These are phyloP conservation scores for Cataglyphis hispanica DNA, from an alignment of 1,140 invertebrate species.

Conservation along the genomic window DNA sequence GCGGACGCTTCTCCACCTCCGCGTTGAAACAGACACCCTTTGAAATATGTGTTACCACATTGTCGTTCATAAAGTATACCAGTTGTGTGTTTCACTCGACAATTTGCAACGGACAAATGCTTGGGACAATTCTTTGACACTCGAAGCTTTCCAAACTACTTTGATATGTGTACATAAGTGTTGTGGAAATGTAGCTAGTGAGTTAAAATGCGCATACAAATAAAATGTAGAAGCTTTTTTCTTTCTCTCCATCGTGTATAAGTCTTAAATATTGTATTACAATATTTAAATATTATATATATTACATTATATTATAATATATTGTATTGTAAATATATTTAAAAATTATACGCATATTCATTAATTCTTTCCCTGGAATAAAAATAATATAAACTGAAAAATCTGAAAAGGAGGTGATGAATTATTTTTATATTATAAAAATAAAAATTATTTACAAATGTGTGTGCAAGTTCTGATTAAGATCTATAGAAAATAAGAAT, in stretches of 20 bases:
- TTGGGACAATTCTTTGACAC: slow-evolving; percentile 37
- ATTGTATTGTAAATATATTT: not conserved
- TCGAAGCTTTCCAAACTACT: not conserved
- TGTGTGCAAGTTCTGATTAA: not conserved
- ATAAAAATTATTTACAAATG: not conserved
- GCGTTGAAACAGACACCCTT: slow-evolving; percentile 39
- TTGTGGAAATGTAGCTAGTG: slow-evolving; percentile 3
- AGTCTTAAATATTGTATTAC: not conserved
- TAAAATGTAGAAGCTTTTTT: not conserved
- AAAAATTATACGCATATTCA: no score
- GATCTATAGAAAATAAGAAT: not conserved
- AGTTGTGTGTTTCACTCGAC: slow-evolving; percentile 7
- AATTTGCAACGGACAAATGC: slow-evolving; percentile 43
- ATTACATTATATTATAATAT: no score
- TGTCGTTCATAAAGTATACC: slow-evolving; percentile 33
- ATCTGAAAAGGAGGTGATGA: not conserved
- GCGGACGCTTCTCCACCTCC: slow-evolving; percentile 35
- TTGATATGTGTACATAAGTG: not conserved
- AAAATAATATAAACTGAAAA: slow-evolving; percentile 6
- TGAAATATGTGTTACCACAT: slow-evolving; percentile 49
- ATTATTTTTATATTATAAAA: not conserved
- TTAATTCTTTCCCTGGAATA: not conserved
- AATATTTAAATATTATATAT: no score
- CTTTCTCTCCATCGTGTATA: not conserved
- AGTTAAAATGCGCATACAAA: not conserved